These are phyloP conservation scores for Psittacula derbiana DNA, from an alignment of 2,797 vertebrate species.

Conservation along the genomic window DNA sequence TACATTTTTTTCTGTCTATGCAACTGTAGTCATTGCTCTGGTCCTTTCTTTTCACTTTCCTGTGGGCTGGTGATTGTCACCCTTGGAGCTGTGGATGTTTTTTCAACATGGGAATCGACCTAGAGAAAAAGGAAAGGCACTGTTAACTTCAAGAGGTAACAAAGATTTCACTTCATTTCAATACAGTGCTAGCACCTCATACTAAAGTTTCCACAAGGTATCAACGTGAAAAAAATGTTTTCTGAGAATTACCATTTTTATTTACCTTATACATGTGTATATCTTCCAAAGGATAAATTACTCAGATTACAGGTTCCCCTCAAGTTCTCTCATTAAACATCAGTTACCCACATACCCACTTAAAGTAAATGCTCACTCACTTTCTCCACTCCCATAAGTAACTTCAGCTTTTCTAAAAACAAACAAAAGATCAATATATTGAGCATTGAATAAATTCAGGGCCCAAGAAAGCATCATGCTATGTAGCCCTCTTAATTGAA, in stretches of 20 bases:
- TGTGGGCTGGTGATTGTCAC: constrained; percentile 77
- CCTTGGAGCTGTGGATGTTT: constrained; percentile 71
- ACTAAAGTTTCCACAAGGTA: neutral
- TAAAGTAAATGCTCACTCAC: neutral
- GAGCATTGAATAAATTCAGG: neutral
- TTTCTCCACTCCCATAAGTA: neutral
- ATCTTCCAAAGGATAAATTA: neutral
- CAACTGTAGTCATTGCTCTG: constrained; percentile 69
- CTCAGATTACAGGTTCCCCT: neutral
- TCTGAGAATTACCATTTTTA: neutral
- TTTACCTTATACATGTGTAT: neutral
- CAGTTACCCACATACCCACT: neutral
- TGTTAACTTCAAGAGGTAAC: neutral
- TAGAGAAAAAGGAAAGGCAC: constrained; percentile 29
- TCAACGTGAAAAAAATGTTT: neutral
- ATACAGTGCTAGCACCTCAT: neutral
- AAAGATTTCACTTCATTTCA: neutral
- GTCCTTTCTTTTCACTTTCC: constrained; percentile 69
- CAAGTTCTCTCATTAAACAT: neutral
- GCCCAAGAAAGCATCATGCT: neutral
- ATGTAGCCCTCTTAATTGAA: neutral
- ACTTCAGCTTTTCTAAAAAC: neutral
- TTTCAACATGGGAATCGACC: constrained; percentile 57
- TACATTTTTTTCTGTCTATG: constrained; percentile 41
- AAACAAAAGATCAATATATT: neutral